Base-by-base conservation (phyloP, 2,888 invertebrate species). In the Zootermopsis nevadensis region DNA sequence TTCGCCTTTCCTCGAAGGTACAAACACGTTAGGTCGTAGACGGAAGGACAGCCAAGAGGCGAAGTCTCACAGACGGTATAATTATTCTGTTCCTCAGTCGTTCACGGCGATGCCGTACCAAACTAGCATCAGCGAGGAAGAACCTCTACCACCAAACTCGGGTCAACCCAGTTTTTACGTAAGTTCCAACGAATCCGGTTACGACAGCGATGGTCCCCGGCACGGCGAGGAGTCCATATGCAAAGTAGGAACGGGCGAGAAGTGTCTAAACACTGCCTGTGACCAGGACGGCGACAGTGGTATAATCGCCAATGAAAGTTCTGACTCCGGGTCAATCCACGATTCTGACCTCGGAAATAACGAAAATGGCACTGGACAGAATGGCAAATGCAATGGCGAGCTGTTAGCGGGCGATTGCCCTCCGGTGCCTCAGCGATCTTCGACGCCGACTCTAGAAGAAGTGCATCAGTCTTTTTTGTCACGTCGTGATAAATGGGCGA, bases 111-210 rank as follows among this genome's bases (percentile, higher is more conserved):
- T 83, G 27, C 84, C 85, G 1, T 85, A 83, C 69, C 69, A 85
- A 48, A 81, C 38, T 60, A 82, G 42, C 79, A 83, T n/a, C 24
- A 77, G n/a, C 0, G 82, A 81, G 22, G 77, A 82, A 2, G 81
- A 83, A 4, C n/a, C 69, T 6, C 22, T 74, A 30, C 55, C 55
- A 53, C 82, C 55, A n/a, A 82, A 72, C 42, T 53, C 84, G 15
- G 84, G 80, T 83, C 85, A 77, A 86, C 86, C 82, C 12, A 81
- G 60, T 38, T 83, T 94, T 89, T 95, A 95, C 89, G 93, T 95
- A 80, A 95, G 95, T 89, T 95, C 95, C 76, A 95, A 95, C 89
- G 95, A 96, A 89, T 95, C 95, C 79, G 95, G 95, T 69, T 96
- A 96, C 88, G 95, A 95, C 88, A 95, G 95, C 89, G 95, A 95